These are phyloP conservation scores for Rostratula benghalensis DNA, from an alignment of 2,113 vertebrate species.

Conservation along the genomic window DNA sequence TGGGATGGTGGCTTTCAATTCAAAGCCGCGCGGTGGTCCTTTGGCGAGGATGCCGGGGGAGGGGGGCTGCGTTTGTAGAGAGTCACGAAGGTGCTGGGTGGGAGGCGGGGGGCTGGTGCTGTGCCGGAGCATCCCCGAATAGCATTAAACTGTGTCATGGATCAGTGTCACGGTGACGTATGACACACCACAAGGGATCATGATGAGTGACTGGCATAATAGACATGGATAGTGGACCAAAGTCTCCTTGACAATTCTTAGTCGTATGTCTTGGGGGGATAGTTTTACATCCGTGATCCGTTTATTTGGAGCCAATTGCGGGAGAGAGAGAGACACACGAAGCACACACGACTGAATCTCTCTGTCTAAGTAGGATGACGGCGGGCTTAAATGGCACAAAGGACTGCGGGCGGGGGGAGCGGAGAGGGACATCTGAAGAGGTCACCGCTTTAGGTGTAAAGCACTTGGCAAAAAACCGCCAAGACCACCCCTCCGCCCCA, in stretches of 20 bases:
- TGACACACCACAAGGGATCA: neutral
- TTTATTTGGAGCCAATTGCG: conserved; percentile 24
- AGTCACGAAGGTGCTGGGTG: neutral
- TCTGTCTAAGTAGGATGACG: neutral
- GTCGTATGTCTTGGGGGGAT: conserved; percentile 17
- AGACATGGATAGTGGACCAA: conserved; percentile 48
- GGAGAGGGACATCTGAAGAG: neutral
- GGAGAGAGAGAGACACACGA: neutral
- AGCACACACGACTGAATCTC: neutral
- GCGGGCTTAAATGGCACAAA: neutral
- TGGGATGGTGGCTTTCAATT: neutral
- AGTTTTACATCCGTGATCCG: conserved; percentile 42
- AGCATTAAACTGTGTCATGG: conserved; percentile 42
- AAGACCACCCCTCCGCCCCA: neutral
- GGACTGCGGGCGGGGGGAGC: neutral
- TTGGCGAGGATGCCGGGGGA: neutral
- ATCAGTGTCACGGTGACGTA: conserved; percentile 45
- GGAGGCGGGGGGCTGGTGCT: neutral
- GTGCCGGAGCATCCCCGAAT: neutral
- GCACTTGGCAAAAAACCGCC: neutral
- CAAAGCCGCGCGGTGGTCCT: neutral
- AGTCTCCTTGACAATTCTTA: conserved; percentile 49
- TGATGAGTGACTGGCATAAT: conserved; percentile 34
- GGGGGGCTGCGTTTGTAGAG: neutral
- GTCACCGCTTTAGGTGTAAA: neutral